Evolutionary conservation across 2,888 invertebrate species (phyloP).

Genomic region (Ormyrus rosae): DNA sequence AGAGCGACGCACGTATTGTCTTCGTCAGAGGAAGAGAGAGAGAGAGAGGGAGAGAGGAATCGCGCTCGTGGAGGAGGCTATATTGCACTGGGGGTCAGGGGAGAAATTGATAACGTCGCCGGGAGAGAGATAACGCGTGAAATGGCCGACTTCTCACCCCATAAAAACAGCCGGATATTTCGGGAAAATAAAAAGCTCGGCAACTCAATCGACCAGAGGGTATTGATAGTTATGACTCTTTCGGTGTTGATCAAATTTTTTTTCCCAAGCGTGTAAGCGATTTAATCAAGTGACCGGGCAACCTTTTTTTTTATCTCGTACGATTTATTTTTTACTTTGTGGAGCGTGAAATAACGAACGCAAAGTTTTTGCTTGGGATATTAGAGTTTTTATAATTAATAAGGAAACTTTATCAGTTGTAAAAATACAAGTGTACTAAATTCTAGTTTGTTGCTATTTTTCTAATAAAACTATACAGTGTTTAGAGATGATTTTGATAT

Average conservation of each 20-base stretch:
- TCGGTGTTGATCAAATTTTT: slow-evolving; percentile 50
- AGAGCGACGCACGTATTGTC: slow-evolving; percentile 69
- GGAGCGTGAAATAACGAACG: too few species aligned
- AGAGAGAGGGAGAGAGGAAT: too few species aligned
- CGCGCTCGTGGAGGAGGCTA: neutral
- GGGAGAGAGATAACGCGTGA: slow-evolving; percentile 53
- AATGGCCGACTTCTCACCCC: slow-evolving; percentile 58
- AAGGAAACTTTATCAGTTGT: too few species aligned
- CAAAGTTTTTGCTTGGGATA: too few species aligned
- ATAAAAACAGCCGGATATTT: slow-evolving; percentile 52
- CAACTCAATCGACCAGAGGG: slow-evolving; percentile 50
- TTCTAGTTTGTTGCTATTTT: too few species aligned
- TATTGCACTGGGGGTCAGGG: neutral
- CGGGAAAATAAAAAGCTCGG: slow-evolving; percentile 53
- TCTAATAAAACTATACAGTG: too few species aligned
- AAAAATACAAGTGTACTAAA: too few species aligned
- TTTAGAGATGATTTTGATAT: too few species aligned
- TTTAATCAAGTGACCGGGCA: slow-evolving; percentile 33
- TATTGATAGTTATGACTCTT: slow-evolving; percentile 55
- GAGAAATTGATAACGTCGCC: slow-evolving; percentile 51
- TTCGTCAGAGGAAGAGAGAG: neutral
- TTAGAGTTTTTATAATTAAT: too few species aligned
- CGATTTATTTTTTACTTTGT: too few species aligned
- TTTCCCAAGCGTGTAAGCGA: neutral
- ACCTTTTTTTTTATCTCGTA: too few species aligned